These are phyloP conservation scores for Zonitis immaculata DNA, from an alignment of 2,888 invertebrate genomes.

Conservation along the genomic window DNA sequence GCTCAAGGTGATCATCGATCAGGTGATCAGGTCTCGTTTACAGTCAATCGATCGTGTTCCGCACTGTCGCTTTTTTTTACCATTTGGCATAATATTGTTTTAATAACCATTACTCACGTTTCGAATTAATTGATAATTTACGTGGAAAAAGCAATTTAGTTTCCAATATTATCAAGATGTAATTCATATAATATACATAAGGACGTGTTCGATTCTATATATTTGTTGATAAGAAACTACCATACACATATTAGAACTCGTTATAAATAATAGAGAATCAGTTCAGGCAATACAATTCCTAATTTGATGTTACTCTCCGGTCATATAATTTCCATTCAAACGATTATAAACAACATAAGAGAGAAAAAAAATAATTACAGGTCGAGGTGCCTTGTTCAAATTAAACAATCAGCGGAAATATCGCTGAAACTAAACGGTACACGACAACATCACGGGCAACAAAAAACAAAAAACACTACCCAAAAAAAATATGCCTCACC, in stretches of 20 bases:
- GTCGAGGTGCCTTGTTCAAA: slow-evolving; percentile 2
- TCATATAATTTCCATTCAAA: not conserved
- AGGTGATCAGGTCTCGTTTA: slow-evolving; percentile 12
- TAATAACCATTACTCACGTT: slow-evolving; percentile 20
- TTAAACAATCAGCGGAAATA: slow-evolving; percentile 9
- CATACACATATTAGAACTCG: not conserved
- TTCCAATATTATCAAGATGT: slow-evolving; percentile 12
- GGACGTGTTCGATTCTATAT: not conserved
- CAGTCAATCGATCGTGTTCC: slow-evolving; percentile 13
- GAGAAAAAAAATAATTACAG: slow-evolving; percentile 2
- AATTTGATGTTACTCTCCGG: not conserved
- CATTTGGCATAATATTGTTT: slow-evolving; percentile 8
- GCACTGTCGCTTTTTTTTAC: slow-evolving; percentile 7
- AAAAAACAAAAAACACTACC: not conserved
- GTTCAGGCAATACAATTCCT: too few species aligned
- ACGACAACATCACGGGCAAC: slow-evolving; percentile 10
- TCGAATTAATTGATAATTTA: slow-evolving; percentile 16
- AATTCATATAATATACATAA: not conserved
- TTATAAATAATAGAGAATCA: too few species aligned
- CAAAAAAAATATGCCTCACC: slow-evolving; percentile 4
- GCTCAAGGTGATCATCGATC: slow-evolving; percentile 13
- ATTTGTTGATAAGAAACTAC: not conserved
- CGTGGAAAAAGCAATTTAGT: slow-evolving; percentile 8
- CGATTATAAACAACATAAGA: too few species aligned
- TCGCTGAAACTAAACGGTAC: slow-evolving; percentile 15